phyloP scores from a whole-genome alignment of 1,140 invertebrate genomes.

The Caenorhabditis latens region DNA sequence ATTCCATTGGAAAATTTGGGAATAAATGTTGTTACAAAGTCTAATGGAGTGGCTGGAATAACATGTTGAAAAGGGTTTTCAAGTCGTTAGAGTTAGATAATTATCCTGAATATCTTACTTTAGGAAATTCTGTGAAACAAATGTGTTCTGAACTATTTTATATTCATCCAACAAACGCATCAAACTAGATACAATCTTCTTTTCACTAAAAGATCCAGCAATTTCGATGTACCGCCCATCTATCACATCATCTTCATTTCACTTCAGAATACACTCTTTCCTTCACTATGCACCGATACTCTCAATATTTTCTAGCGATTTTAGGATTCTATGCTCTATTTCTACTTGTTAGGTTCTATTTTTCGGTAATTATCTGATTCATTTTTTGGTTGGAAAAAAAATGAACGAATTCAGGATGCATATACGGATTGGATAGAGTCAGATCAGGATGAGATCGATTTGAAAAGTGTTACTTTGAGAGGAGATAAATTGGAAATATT shows the following conservation, averaged over 20 bases:
- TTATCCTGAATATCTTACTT: too few relatives aligned
- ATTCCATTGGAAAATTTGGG: too few relatives aligned
- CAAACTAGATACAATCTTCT: conserved; percentile 28
- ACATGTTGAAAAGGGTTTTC: too few relatives aligned
- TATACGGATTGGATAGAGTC: conserved; percentile 32
- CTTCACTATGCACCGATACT: not conserved
- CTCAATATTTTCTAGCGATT: not conserved
- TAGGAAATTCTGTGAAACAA: too few relatives aligned
- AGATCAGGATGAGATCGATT: conserved; percentile 22
- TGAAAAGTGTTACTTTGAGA: not conserved
- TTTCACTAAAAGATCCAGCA: too few relatives aligned
- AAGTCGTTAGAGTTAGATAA: too few relatives aligned
- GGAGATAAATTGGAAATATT: conserved; percentile 23
- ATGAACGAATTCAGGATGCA: not conserved
- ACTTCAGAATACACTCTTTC: not conserved
- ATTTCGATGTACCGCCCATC: not conserved
- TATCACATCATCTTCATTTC: not conserved
- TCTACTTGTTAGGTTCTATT: not conserved
- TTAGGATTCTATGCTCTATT: not conserved
- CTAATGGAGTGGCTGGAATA: too few relatives aligned
- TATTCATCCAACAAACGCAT: not conserved
- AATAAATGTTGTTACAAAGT: too few relatives aligned
- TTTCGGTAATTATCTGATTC: not conserved
- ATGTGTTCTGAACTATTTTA: not conserved
- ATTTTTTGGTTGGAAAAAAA: not conserved